Base-by-base conservation (phyloP, 2,797 vertebrate species). In the Malurus leucopterus region DNA sequence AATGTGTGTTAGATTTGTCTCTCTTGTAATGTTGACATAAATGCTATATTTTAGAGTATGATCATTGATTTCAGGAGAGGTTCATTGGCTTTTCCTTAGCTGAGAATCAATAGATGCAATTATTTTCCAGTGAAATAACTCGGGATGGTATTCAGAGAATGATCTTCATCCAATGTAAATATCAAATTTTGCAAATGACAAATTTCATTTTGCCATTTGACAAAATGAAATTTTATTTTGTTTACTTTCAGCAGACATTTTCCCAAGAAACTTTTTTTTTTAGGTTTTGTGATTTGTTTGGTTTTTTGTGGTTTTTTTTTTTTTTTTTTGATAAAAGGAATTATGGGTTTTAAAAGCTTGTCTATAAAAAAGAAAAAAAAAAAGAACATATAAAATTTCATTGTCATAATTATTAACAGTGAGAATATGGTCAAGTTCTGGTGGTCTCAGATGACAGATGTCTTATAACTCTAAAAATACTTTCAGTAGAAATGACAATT, bases 341-440 rank as follows among this genome's bases (percentile, higher is more conserved):
- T 43, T 46, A 51, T 13, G 20, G 19, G 8, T 1, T 22, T 64
- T 5, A 70, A 70, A 81, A 74, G 1, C 0, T 0, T 2, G 34
- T 50, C 3, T 20, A 1, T 34, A 58, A 54, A 41, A 8, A 24
- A n/a, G 43, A 38, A 51, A 26, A 58, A 54, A 36, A 8, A 24
- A 29, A 20, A 2, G 6, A 27, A 6, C 4, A 12, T 19, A n/a
- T 10, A 22, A 67, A 40, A 38, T 26, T 3, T 54, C 4, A 21
- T 11, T 65, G 9, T 24, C 21, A 6, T 58, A 13, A n/a, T 2
- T 47, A 46, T 6, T 9, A 57, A 9, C 5, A 58, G 4, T 55
- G 19, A 63, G 3, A 67, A 74, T 29, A 36, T 16, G 1, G 9
- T 53, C 9, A 49, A 51, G 55, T 12, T 15, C 34, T 54, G 2